Percentiles rank a stretch among this genome's conserved stretches.
Conservation (phyloP, 2,113 vertebrate genomes). For the Nesoenas mayeri region DNA sequence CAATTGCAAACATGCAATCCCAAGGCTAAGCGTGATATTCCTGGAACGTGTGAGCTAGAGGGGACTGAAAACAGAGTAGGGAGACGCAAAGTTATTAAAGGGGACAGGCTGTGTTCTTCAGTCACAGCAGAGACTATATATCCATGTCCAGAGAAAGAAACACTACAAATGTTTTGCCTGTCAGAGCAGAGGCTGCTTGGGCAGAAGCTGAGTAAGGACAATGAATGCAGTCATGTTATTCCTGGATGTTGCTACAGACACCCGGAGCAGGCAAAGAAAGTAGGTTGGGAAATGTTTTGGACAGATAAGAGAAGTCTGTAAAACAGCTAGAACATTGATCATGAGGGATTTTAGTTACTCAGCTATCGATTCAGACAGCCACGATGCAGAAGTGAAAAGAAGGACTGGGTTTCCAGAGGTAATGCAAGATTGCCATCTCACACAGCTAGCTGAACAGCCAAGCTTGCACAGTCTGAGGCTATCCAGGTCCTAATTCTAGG, state of each 20-base stretch:
- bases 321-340: conserved; percentile 59
- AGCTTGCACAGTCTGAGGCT: conserved; percentile 30
- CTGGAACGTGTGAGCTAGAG: conserved; percentile 9
- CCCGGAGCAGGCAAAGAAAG: conserved; percentile 38
- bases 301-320: conserved; percentile 57
- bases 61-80: not conserved
- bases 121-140: not conserved
- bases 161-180: conserved; percentile 1
- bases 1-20: conserved; percentile 38
- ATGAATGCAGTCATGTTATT: conserved; percentile 19
- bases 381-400: not conserved
- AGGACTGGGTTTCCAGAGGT: conserved; percentile 37
- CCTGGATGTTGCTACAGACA: conserved; percentile 34
- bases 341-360: conserved; percentile 55
- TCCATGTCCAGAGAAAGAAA: not conserved
- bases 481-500: conserved; percentile 68
- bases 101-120: not conserved
- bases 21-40: conserved; percentile 27
- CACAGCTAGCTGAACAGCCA: conserved; percentile 8
- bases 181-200: not conserved
- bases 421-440: conserved; percentile 54
- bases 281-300: conserved; percentile 28
- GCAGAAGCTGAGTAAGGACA: conserved; percentile 43
- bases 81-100: not conserved
- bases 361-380: conserved; percentile 28